Evolutionary conservation across 2,113 vertebrate species (phyloP), one percentile per base, ranked within the genome.

Genomic region (Neotoma lepida): DNA sequence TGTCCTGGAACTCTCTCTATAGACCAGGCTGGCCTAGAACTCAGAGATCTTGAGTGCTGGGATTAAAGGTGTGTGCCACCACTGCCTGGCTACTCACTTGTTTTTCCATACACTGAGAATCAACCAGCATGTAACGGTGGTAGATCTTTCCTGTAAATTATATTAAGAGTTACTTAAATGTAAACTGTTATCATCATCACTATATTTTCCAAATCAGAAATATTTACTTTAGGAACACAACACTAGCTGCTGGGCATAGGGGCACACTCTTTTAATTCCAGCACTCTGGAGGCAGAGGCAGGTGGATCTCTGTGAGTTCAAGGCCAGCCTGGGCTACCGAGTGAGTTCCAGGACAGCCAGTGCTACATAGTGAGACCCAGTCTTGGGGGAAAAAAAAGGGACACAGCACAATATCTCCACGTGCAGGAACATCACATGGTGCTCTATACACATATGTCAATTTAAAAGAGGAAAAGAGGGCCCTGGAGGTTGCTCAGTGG

Each of bases 191-290:
- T 54, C 28, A 13, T 49, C 14, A 44, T 2, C 2, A 17, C 6
- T 56, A 8, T 54, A 56, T 33, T 90, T 91, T 73, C 41, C 56
- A 35, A 54, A 44, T 80, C 85, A 80, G 85, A 95, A 93, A 77
- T 85, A 87, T 6, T 80, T n/a, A 54, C 63, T 56, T 70, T 12
- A 51, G 49, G 64, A 70, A 44, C 13, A 44, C 30, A 28, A 10
- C 18, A 44, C 63, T 44, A 46, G n/a, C 54, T 58, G 35, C 18
- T 54, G 13, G 77, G 20, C n/a, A 58, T 9, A 2, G 22, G 15
- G 51, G 22, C 20, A 4, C 22, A 81, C 35, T 14, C 51, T 15
- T 81, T 39, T 81, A 56, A 39, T 56, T 18, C 78, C 54, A 81
- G 22, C n/a, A 39, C 6, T 39, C 24, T 4, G n/a, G 22, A 81